A percentile compares a stretch with the other conserved stretches of the same genome.
phyloP scores from a whole-genome alignment of 2,888 invertebrate genomes.

The Platycheirus albimanus region DNA sequence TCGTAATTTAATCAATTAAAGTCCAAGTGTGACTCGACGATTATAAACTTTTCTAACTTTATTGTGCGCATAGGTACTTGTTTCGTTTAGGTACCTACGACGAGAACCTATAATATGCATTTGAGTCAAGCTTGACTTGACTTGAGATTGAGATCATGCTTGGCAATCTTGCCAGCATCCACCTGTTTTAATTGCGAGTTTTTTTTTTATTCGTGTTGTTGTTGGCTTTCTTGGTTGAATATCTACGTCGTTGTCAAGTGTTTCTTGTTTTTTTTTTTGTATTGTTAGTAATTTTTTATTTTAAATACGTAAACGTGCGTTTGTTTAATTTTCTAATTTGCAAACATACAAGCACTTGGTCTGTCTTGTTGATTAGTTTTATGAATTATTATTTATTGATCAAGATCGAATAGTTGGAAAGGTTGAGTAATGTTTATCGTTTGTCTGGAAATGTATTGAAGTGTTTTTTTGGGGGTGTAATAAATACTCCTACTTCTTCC shows the following conservation, averaged over 20 bases:
- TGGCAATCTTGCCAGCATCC: slow-evolving; percentile 40
- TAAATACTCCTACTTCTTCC: no score
- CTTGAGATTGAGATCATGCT: not conserved
- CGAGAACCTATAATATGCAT: no score
- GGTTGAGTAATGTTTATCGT: no score
- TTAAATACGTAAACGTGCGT: slow-evolving; percentile 9
- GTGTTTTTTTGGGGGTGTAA: no score
- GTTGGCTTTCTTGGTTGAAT: no score
- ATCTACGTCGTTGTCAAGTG: slow-evolving; percentile 7
- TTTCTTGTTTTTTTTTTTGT: not conserved
- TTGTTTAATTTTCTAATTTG: not conserved
- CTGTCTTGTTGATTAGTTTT: no score
- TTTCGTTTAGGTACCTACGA: no score
- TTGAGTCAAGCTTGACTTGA: slow-evolving; percentile 24
- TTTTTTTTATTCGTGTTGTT: slow-evolving; percentile 1
- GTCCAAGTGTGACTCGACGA: slow-evolving; percentile 1
- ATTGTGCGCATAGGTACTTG: not conserved
- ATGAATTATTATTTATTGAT: no score
- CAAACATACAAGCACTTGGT: no score
- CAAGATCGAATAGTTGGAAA: no score
- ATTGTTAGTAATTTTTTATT: not conserved
- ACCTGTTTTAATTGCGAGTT: slow-evolving; percentile 27
- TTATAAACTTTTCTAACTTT: slow-evolving; percentile 9
- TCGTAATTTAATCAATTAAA: slow-evolving; percentile 25
- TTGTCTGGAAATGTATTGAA: no score